Percentiles rank a stretch among this genome's conserved stretches.
Evolutionary conservation across 2,113 vertebrate genomes (phyloP).

Genomic region (Lepus europaeus): DNA sequence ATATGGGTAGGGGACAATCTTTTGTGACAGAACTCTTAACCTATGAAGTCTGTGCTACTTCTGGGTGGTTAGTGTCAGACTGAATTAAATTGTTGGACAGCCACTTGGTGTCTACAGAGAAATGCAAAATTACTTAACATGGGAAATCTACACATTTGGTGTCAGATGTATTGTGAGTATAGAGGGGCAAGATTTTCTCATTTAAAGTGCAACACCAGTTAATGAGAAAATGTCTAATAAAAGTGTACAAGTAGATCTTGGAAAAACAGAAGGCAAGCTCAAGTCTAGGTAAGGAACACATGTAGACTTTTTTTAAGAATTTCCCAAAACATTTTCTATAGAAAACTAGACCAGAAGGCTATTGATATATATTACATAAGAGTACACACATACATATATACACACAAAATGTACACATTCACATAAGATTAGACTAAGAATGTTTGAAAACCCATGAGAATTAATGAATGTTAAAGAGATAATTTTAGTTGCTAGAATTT

Average conservation of each 20-base stretch:
- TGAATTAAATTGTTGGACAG: not conserved
- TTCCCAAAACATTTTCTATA: not conserved
- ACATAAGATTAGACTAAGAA: not conserved
- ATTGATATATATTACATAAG: not conserved
- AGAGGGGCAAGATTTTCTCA: not conserved
- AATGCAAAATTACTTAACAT: not conserved
- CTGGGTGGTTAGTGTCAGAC: too few species aligned
- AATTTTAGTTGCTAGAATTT: not conserved
- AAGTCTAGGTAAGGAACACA: not conserved
- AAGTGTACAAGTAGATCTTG: not conserved
- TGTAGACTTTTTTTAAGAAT: not conserved
- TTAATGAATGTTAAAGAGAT: not conserved
- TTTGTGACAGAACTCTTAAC: not conserved
- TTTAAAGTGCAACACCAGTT: not conserved
- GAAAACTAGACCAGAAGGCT: not conserved
- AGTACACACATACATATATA: not conserved
- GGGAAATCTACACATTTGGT: not conserved
- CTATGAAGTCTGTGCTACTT: not conserved
- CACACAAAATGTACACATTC: not conserved
- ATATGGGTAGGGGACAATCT: not conserved
- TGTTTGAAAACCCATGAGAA: not conserved
- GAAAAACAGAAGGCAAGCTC: not conserved
- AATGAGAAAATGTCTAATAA: not conserved
- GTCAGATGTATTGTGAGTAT: not conserved
- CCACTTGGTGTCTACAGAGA: too few species aligned